Evolutionary conservation across 23 tunicate species (phyloP).

Genomic region (Trididemnum nubilum): DNA sequence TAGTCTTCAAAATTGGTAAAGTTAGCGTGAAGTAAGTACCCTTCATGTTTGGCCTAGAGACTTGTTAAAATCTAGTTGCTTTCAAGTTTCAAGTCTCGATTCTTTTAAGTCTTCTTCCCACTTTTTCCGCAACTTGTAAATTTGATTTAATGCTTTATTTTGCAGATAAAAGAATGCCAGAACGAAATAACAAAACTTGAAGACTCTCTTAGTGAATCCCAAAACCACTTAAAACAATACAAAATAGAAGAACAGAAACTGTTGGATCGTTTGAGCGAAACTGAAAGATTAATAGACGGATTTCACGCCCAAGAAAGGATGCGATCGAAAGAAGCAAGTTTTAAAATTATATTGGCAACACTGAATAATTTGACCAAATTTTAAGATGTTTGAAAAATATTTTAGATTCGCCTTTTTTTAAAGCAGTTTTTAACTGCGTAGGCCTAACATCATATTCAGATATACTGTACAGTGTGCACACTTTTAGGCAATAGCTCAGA

Average conservation of each 20-base stretch:
- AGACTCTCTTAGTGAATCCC: slow-evolving; percentile 44
- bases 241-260: slow-evolving; percentile 24
- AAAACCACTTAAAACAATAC: slow-evolving; percentile 21
- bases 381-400: too few species aligned
- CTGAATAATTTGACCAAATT: too few species aligned
- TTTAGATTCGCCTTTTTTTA: too few species aligned
- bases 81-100: not conserved
- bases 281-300: slow-evolving; percentile 25
- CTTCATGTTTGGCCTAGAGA: too few species aligned
- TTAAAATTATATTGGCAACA: too few species aligned
- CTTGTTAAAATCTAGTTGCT: too few species aligned
- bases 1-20: too few species aligned
- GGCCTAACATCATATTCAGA: too few species aligned
- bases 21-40: too few species aligned
- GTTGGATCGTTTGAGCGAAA: slow-evolving; percentile 35
- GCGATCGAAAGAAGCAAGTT: slow-evolving; percentile 43
- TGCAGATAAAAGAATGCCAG: slow-evolving; percentile 35
- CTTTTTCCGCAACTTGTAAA: not conserved
- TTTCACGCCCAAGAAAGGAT: slow-evolving; percentile 45
- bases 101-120: not conserved
- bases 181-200: slow-evolving; percentile 45
- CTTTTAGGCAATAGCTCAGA: too few species aligned
- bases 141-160: not conserved
- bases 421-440: too few species aligned
- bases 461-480: too few species aligned